Conservation (phyloP, 2,888 invertebrate species). For the Poecilus cupreus region DNA sequence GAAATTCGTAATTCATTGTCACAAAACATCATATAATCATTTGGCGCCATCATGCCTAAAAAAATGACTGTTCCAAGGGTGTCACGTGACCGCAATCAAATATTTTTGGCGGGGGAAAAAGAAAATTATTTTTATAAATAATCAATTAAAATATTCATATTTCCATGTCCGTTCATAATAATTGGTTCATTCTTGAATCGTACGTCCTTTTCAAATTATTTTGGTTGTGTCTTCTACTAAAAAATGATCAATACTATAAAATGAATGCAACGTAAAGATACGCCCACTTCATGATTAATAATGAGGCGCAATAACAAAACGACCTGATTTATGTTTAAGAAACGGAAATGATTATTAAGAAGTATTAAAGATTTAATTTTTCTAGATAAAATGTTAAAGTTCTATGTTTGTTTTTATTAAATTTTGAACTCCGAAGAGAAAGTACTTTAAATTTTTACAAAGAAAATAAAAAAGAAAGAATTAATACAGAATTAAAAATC, state of each 20-base stretch:
- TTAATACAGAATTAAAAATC: not conserved
- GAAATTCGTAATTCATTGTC: constrained; percentile 66
- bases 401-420: not conserved
- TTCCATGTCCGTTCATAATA: not conserved
- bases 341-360: too few relatives aligned
- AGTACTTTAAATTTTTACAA: too few relatives aligned
- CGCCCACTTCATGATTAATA: constrained; percentile 56
- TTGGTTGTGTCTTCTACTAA: constrained; percentile 22
- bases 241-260: constrained; percentile 53
- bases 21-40: constrained; percentile 73
- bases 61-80: constrained; percentile 72
- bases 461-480: too few relatives aligned
- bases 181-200: not conserved
- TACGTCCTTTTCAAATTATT: not conserved
- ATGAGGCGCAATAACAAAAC: constrained; percentile 44
- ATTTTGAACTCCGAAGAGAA: too few relatives aligned
- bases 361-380: not conserved
- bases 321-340: not conserved
- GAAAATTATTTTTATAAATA: constrained; percentile 57
- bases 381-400: not conserved
- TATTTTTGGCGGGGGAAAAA: constrained; percentile 66
- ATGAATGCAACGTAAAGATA: constrained; percentile 48
- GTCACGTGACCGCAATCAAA: constrained; percentile 74
- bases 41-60: constrained; percentile 77
- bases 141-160: constrained; percentile 53